Evolutionary conservation across 1,140 invertebrate genomes (phyloP).

Genomic region (Calephelis nemesis): DNA sequence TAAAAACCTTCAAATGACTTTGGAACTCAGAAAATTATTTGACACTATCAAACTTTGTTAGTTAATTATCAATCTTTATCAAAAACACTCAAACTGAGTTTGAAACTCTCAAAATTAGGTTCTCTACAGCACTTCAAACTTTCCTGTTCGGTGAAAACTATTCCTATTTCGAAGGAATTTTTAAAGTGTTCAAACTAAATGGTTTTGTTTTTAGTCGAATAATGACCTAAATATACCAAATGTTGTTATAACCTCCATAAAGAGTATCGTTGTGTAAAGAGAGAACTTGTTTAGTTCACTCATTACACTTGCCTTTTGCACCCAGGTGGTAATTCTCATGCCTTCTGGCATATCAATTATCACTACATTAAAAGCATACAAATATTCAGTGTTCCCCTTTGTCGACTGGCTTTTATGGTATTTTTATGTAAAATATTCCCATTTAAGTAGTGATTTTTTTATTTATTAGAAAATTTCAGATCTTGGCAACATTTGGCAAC

Average conservation of each 20-base stretch:
- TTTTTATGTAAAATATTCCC: slow-evolving; percentile 23
- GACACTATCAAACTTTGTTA: too few relatives aligned
- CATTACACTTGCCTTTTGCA: slow-evolving; percentile 48
- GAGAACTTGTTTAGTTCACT: slow-evolving; percentile 62
- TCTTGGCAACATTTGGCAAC: not conserved
- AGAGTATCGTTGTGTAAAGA: slow-evolving; percentile 51
- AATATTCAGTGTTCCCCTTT: slow-evolving; percentile 74
- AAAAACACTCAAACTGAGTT: too few relatives aligned
- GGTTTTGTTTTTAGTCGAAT: not conserved
- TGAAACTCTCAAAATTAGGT: too few relatives aligned
- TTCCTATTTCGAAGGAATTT: too few relatives aligned
- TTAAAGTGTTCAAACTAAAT: too few relatives aligned
- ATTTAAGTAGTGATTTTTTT: slow-evolving; percentile 7
- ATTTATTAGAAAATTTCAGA: not conserved
- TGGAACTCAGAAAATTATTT: too few relatives aligned
- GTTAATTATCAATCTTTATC: too few relatives aligned
- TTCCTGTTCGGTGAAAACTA: too few relatives aligned
- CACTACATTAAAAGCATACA: slow-evolving; percentile 57
- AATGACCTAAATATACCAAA: slow-evolving; percentile 18
- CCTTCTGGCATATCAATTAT: slow-evolving; percentile 66
- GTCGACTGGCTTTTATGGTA: slow-evolving; percentile 35
- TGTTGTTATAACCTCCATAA: slow-evolving; percentile 63
- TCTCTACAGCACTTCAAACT: too few relatives aligned
- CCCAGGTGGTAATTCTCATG: slow-evolving; percentile 58
- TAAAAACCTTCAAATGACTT: too few relatives aligned